These are phyloP conservation scores for Melanaphis sacchari DNA, from an alignment of 1,140 invertebrate genomes.

Conservation along the genomic window DNA sequence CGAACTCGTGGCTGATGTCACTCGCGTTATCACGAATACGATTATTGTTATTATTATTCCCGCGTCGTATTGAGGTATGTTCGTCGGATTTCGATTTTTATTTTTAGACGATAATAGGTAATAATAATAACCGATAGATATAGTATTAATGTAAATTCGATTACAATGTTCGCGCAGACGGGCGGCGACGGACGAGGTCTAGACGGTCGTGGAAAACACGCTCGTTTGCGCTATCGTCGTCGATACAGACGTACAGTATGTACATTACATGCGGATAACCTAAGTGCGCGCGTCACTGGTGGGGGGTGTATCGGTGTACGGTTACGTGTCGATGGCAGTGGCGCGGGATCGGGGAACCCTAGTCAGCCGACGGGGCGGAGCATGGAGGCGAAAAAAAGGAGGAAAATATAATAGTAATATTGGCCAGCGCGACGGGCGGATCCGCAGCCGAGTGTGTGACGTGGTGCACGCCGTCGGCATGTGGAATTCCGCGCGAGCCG, in stretches of 20 bases:
- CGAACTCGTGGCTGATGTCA: not conserved
- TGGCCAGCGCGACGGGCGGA: not conserved
- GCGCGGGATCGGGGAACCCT: not conserved
- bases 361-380: not conserved
- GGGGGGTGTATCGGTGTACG: not conserved
- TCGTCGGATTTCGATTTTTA: not conserved
- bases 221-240: not conserved
- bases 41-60: not conserved
- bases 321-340: not conserved
- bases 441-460: not conserved
- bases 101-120: not conserved
- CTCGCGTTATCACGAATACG: not conserved
- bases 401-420: not conserved
- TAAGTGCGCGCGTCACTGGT: not conserved
- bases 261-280: not conserved
- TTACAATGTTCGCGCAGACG: not conserved
- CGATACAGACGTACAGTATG: not conserved
- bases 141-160: not conserved
- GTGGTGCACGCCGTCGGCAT: not conserved
- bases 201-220: slow-evolving; percentile 51
- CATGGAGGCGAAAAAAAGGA: slow-evolving; percentile 18
- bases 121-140: not conserved
- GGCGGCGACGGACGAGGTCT: slow-evolving; percentile 18
- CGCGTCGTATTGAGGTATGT: not conserved
- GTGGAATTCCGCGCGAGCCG: not conserved